Base-by-base conservation (phyloP, 2,888 invertebrate genomes). In the Epirrita christyi region DNA sequence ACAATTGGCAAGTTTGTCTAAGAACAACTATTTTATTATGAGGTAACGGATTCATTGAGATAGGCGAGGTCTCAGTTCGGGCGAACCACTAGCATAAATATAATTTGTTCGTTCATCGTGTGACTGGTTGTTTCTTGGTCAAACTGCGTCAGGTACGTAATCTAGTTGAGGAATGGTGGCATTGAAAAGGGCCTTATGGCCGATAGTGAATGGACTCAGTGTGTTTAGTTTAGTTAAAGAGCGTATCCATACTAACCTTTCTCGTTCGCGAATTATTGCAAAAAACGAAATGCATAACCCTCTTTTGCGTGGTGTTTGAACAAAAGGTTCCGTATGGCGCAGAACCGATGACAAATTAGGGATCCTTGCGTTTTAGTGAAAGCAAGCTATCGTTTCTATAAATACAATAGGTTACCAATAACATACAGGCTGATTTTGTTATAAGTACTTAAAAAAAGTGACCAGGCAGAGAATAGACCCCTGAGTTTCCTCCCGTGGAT, bases 261-360 rank as follows among this genome's bases (percentile, higher is more conserved):
- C 41, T 29, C 28, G 7, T 29, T 45, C 41, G 54, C 42, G 43
- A 53, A 53, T 52, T 34, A 47, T 59, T 55, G 56, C 51, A 56
- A 56, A 56, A 51, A 55, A 29, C 5, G 36, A 58, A 48, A 46
- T 55, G 29, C 32, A 46, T 56, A 64, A 52, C 59, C 63, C 64
- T 45, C 53, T 59, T 50, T 45, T 51, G 58, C 58, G 59, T 50
- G 52, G 53, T 57, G 49, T 28, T 38, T 15, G 42, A 46, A 62
- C 57, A 60, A 65, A 51, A 46, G 60, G 53, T 47, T 51, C 60
- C 58, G 55, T 53, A 52, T 52, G 55, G 55, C 48, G 55, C 57
- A 46, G 53, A 51, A 55, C 63, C 53, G 45, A 43, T 42, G 56
- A 66, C 56, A 51, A 56, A 57, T 60, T 61, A 57, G 64, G 60